Percentiles rank a stretch among this genome's conserved stretches.
Conservation (phyloP, 2,888 invertebrate species). For the Mesoligia furuncula region DNA sequence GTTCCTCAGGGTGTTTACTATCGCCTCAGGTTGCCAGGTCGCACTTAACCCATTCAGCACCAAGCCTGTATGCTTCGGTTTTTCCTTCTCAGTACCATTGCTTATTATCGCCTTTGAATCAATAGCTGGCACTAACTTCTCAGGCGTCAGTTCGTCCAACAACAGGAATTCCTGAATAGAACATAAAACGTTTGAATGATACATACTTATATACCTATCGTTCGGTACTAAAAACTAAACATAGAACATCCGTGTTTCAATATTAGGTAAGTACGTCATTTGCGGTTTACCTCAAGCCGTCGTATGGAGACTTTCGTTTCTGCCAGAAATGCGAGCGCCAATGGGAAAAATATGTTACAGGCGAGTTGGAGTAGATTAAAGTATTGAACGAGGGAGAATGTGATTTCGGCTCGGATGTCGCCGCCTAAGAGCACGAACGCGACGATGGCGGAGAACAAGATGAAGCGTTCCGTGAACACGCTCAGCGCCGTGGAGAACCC, state of each 20-base stretch:
- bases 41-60: slow-evolving; percentile 84
- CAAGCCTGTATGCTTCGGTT: slow-evolving; percentile 74
- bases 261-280: slow-evolving; percentile 4
- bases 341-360: slow-evolving; percentile 92
- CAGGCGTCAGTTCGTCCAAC: slow-evolving; percentile 82
- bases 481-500: slow-evolving; percentile 92
- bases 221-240: slow-evolving; percentile 10
- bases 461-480: slow-evolving; percentile 96
- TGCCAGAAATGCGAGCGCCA: slow-evolving; percentile 91
- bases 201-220: not conserved
- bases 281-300: slow-evolving; percentile 89
- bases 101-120: slow-evolving; percentile 69
- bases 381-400: slow-evolving; percentile 94
- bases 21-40: slow-evolving; percentile 84
- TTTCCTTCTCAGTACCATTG: slow-evolving; percentile 77
- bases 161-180: slow-evolving; percentile 83
- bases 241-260: slow-evolving; percentile 14
- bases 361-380: slow-evolving; percentile 93
- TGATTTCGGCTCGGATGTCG: slow-evolving; percentile 91
- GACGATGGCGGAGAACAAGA: slow-evolving; percentile 94
- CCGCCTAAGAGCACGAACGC: slow-evolving; percentile 93
- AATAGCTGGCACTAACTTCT: slow-evolving; percentile 69
- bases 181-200: slow-evolving; percentile 19
- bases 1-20: slow-evolving; percentile 89
- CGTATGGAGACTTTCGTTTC: slow-evolving; percentile 92